Conservation (phyloP, 1,140 invertebrate genomes). For the Cotesia chilonis region DNA sequence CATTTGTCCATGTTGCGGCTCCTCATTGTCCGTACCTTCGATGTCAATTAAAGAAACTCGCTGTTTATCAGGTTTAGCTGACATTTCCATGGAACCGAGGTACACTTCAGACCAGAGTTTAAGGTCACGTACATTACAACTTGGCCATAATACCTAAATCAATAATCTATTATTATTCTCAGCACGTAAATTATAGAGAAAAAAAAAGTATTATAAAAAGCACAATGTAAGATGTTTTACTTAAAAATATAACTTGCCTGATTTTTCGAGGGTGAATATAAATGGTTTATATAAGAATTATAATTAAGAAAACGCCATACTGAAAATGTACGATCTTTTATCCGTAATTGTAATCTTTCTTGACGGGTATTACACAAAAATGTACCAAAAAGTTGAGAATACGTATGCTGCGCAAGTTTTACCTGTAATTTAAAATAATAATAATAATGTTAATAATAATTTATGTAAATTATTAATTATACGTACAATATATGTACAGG, state of each 20-base stretch:
- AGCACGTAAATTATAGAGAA: neutral
- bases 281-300: constrained; percentile 84
- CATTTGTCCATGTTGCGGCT: constrained; percentile 66
- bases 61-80: constrained; percentile 57
- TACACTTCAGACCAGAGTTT: constrained; percentile 87
- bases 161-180: neutral
- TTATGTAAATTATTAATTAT: neutral
- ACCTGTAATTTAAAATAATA: constrained; percentile 71
- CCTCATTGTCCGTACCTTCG: constrained; percentile 60
- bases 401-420: constrained; percentile 93
- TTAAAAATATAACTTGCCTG: constrained; percentile 51
- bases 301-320: constrained; percentile 87
- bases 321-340: constrained; percentile 80
- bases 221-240: constrained; percentile 10
- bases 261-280: constrained; percentile 74
- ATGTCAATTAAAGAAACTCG: constrained; percentile 60
- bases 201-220: constrained; percentile 1
- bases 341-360: constrained; percentile 75
- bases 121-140: constrained; percentile 83
- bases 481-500: constrained; percentile 88
- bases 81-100: constrained; percentile 71
- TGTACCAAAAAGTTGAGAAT: constrained; percentile 96
- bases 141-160: constrained; percentile 83
- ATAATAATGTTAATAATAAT: constrained; percentile 19
- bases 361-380: constrained; percentile 92